phyloP scores from a whole-genome alignment of 2,888 invertebrate species.

The Stenolophus ochropezus region DNA sequence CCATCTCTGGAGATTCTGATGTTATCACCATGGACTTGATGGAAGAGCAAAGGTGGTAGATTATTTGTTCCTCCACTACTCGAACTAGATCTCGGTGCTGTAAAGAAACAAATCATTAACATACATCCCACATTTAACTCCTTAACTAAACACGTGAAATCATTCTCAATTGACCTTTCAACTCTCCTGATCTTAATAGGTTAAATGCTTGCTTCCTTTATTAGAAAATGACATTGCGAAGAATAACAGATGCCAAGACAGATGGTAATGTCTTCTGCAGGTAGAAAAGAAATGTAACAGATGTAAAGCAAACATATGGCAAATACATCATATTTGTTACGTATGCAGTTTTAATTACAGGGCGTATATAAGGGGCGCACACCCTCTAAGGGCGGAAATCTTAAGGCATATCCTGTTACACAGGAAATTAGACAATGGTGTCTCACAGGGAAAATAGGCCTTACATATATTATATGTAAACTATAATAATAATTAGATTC shows the following conservation, averaged over 20 bases:
- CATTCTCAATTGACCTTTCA: constrained; percentile 39
- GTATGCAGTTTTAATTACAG: background rate
- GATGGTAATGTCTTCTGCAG: background rate
- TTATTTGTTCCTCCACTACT: constrained; percentile 84
- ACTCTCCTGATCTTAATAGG: constrained; percentile 25
- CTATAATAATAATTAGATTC: background rate
- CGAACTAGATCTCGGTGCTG: constrained; percentile 77
- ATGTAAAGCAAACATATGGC: background rate
- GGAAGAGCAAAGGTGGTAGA: constrained; percentile 90
- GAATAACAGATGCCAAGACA: background rate
- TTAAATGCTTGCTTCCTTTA: constrained; percentile 48
- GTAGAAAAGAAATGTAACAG: background rate
- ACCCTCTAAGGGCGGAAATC: background rate
- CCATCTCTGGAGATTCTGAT: constrained; percentile 90
- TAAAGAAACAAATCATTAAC: constrained; percentile 62
- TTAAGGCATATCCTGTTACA: background rate
- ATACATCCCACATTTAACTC: background rate
- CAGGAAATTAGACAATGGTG: background rate
- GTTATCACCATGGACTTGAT: constrained; percentile 94
- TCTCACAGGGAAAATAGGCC: background rate
- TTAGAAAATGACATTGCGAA: background rate
- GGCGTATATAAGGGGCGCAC: background rate
- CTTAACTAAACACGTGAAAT: background rate
- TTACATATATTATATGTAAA: background rate
- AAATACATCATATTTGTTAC: background rate